These are phyloP conservation scores for Cyprinodon tularosa DNA, from an alignment of 2,113 vertebrate species.

Conservation along the genomic window DNA sequence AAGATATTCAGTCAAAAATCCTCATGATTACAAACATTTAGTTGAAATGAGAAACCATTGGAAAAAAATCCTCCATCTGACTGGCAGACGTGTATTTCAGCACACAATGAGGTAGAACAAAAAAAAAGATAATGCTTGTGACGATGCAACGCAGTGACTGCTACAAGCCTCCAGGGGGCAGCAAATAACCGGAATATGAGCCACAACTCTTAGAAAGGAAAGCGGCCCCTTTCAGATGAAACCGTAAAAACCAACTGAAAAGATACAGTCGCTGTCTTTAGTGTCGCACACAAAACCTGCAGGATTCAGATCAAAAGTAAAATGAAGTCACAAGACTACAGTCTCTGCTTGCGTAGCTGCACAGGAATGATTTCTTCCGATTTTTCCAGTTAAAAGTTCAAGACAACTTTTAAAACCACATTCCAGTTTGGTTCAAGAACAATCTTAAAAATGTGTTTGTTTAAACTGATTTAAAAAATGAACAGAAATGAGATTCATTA, in stretches of 20 bases:
- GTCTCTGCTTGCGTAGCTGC: constrained; percentile 39
- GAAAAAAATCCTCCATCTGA: constrained; percentile 27
- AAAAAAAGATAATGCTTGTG: constrained; percentile 19
- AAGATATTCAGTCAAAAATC: constrained; percentile 27
- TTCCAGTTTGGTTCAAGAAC: constrained; percentile 62
- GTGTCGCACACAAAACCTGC: constrained; percentile 31
- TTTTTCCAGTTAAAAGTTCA: constrained; percentile 37
- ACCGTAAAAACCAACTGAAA: constrained; percentile 20
- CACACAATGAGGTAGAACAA: constrained; percentile 74
- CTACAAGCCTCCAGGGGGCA: constrained; percentile 43
- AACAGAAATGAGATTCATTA: constrained; percentile 4
- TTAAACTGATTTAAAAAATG: constrained; percentile 5
- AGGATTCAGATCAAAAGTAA: constrained; percentile 21
- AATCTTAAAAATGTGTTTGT: constrained; percentile 29
- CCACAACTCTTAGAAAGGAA: neutral
- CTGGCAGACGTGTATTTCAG: constrained; percentile 47
- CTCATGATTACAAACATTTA: constrained; percentile 3
- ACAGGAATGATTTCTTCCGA: constrained; percentile 43
- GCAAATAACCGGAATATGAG: constrained; percentile 22
- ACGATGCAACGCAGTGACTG: constrained; percentile 32
- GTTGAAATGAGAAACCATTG: constrained; percentile 22
- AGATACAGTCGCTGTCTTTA: constrained; percentile 50
- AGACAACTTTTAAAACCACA: constrained; percentile 3
- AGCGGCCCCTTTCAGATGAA: constrained; percentile 29
- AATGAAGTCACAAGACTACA: constrained; percentile 29